Evolutionary conservation across 2,888 invertebrate genomes (phyloP).

Genomic region (Omphaloscelis lunosa): DNA sequence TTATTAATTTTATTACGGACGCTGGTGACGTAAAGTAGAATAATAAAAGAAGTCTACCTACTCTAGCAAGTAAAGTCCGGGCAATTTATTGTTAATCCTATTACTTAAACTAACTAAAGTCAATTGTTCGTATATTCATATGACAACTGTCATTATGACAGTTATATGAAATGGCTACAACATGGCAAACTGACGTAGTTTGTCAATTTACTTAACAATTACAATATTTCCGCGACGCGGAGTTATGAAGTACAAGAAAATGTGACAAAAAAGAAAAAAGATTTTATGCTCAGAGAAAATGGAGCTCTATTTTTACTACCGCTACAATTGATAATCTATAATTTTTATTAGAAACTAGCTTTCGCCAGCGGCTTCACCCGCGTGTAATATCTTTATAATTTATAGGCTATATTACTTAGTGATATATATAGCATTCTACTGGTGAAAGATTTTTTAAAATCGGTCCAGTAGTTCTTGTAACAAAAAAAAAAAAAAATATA

Average conservation of each 20-base stretch:
- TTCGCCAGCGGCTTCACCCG: too few relatives aligned
- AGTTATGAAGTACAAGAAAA: background rate
- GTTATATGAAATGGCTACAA: background rate
- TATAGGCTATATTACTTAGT: too few relatives aligned
- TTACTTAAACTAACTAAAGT: too few relatives aligned
- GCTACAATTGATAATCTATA: background rate
- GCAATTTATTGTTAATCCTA: background rate
- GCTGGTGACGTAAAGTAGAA: background rate
- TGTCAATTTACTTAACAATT: background rate
- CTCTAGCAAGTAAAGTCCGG: background rate
- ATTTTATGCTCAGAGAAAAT: background rate
- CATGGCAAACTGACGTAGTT: background rate
- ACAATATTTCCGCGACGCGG: background rate
- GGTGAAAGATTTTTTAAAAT: too few relatives aligned
- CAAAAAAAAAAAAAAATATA: too few relatives aligned
- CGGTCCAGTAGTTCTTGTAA: too few relatives aligned
- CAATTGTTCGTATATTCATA: background rate
- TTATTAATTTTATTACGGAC: constrained; percentile 23
- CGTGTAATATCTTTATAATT: too few relatives aligned
- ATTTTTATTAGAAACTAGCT: too few relatives aligned
- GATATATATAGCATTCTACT: too few relatives aligned
- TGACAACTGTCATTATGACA: background rate
- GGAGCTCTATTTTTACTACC: background rate
- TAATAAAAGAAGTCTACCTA: background rate
- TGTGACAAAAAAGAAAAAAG: background rate